Conservation (phyloP, 2,888 invertebrate species). For the Muschampia plurimacula region DNA sequence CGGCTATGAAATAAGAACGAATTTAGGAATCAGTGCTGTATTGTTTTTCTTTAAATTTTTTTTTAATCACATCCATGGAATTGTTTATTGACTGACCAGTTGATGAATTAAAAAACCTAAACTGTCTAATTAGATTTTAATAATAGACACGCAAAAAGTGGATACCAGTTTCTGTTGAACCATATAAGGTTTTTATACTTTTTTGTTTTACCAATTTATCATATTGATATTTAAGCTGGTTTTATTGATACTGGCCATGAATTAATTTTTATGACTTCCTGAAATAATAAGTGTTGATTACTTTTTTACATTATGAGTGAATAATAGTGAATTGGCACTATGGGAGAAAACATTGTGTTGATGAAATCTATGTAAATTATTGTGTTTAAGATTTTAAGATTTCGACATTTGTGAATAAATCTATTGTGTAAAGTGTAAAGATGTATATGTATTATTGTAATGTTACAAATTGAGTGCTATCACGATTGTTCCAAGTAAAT, state of each 20-base stretch:
- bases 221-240: slow-evolving; percentile 15
- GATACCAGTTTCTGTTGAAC: slow-evolving; percentile 8
- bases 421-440: slow-evolving; percentile 7
- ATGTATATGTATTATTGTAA: background rate
- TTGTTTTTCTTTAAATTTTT: background rate
- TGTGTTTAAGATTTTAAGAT: slow-evolving; percentile 12
- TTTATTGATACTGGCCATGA: background rate
- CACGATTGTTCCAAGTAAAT: slow-evolving; percentile 2
- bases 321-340: background rate
- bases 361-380: slow-evolving; percentile 28
- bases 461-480: background rate
- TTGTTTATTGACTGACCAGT: slow-evolving; percentile 9
- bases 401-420: slow-evolving; percentile 11
- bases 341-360: slow-evolving; percentile 3
- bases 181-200: slow-evolving; percentile 12
- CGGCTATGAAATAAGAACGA: no score
- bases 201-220: slow-evolving; percentile 26
- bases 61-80: background rate
- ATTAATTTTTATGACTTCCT: slow-evolving; percentile 28
- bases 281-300: background rate
- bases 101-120: background rate
- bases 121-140: slow-evolving; percentile 6
- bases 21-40: background rate
- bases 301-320: slow-evolving; percentile 3
- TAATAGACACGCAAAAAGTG: slow-evolving; percentile 21